These are phyloP conservation scores for Serranus cabrilla DNA, from an alignment of 2,797 vertebrate genomes.

Conservation along the genomic window DNA sequence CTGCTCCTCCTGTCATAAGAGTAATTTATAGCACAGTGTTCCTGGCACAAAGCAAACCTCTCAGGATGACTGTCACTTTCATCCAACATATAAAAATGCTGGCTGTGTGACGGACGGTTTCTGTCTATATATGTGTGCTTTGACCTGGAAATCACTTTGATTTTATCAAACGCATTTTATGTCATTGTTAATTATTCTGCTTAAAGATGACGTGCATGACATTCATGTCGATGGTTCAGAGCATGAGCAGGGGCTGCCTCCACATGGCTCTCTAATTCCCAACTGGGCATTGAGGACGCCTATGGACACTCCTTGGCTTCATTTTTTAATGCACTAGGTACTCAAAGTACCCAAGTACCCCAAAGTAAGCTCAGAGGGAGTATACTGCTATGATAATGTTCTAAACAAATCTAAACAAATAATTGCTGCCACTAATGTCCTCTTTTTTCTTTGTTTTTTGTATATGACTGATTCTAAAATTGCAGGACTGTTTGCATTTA, in stretches of 20 bases:
- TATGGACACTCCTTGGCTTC: no score
- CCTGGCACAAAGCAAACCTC: conserved; percentile 50
- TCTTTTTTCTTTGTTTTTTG: background rate
- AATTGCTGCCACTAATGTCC: background rate
- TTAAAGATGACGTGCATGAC: background rate
- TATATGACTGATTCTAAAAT: background rate
- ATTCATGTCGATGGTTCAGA: no score
- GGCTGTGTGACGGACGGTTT: conserved; percentile 17
- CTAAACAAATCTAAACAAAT: no score
- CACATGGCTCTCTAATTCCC: no score
- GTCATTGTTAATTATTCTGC: conserved; percentile 1
- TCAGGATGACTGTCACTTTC: conserved; percentile 45
- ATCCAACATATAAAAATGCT: conserved; percentile 32
- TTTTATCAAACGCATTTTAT: conserved; percentile 15
- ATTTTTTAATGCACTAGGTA: no score
- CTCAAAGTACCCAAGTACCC: no score
- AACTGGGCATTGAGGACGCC: no score
- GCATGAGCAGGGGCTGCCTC: no score
- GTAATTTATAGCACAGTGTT: conserved; percentile 59
- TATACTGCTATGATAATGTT: no score
- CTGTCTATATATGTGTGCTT: background rate
- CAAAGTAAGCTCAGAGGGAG: no score
- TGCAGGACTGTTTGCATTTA: background rate
- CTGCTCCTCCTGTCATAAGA: conserved; percentile 59
- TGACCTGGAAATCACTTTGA: background rate